Percentiles rank a stretch among this genome's conserved stretches.
Evolutionary conservation across 2,888 invertebrate species (phyloP).

Genomic region (Cerastis leucographa): DNA sequence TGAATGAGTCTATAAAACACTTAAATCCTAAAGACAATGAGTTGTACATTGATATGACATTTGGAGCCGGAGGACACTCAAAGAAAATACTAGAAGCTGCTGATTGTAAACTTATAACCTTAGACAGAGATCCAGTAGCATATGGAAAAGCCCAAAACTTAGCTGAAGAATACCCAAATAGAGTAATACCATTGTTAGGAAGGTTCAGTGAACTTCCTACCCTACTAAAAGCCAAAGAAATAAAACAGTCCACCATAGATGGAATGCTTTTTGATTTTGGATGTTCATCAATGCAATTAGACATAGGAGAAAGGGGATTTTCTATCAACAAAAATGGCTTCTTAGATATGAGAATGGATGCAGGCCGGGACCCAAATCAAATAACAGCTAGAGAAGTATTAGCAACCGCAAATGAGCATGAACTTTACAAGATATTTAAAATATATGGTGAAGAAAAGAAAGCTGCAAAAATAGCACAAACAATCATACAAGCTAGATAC

Average conservation of each 20-base stretch:
- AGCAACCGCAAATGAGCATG: slow-evolving; percentile 94
- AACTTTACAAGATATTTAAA: slow-evolving; percentile 96
- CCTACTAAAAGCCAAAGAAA: slow-evolving; percentile 90
- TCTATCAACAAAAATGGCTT: slow-evolving; percentile 96
- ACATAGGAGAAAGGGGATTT: slow-evolving; percentile 95
- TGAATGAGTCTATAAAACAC: slow-evolving; percentile 92
- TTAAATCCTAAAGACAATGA: slow-evolving; percentile 92
- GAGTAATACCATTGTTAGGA: slow-evolving; percentile 95
- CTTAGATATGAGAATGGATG: slow-evolving; percentile 99
- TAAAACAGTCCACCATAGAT: slow-evolving; percentile 94
- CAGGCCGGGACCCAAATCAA: slow-evolving; percentile 92
- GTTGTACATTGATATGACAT: slow-evolving; percentile 97
- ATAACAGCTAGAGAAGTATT: slow-evolving; percentile 97
- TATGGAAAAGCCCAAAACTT: slow-evolving; percentile 92
- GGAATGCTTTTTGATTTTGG: slow-evolving; percentile 98
- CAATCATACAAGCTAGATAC: slow-evolving; percentile 95
- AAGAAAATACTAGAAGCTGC: slow-evolving; percentile 92
- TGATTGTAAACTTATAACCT: slow-evolving; percentile 93
- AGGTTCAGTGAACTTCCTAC: slow-evolving; percentile 96
- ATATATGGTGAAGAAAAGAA: slow-evolving; percentile 97
- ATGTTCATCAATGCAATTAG: slow-evolving; percentile 98
- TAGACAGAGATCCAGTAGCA: slow-evolving; percentile 97
- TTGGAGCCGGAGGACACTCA: slow-evolving; percentile 98
- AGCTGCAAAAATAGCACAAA: slow-evolving; percentile 96
- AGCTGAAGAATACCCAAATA: slow-evolving; percentile 92